Evolutionary conservation across 2,797 vertebrate genomes (phyloP), one percentile per base, ranked within the genome.

Genomic region (Pipistrellus kuhlii): DNA sequence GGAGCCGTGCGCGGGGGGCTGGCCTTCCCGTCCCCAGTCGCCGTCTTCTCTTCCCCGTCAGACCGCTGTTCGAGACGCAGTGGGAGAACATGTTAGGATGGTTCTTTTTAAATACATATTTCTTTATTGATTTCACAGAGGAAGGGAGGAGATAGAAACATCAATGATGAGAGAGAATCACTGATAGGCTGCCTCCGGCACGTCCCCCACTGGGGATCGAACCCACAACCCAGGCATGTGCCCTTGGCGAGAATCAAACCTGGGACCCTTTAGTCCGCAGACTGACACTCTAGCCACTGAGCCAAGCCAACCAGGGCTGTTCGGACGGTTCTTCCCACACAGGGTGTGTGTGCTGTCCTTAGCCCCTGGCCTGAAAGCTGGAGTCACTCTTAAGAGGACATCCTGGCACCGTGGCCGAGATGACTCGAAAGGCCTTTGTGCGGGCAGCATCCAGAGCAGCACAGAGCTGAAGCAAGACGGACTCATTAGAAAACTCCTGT

Each of bases 21-120:
- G 94, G 97, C 97, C 98, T 98, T 99, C 97, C 98, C 98, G 48
- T 99, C 99, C 38, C 98, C 98, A 23, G 98, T 97, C 90, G 98
- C 95, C 11, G 98, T 98, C 95, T 99, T 99, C 94, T 99, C 99
- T 97, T 99, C 99, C 17, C 98, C 97, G 4, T 99, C 99, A 83
- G 99, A 96, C 98, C 99, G 99, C 99, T 99, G 97, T 88, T 73
- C 93, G 87, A 95, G 66, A 77, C 14, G 76, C 68, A 94, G 59
- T 44, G 84, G 64, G 72, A 94, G 81, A 94, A 53, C 27, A 53
- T 27, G 77, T 96, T 92, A 96, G 72, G 64, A 20, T 84, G 73
- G 86, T 30, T 91, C 51, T 78, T 69, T 44, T 44, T 44, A 44
- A 44, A 44, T 44, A 44, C 8, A 44, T 11, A 44, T 44, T 11